Evolutionary conservation across 2,888 invertebrate species (phyloP), one percentile per base, ranked within the genome.

Genomic region (Peribatodes rhomboidaria): DNA sequence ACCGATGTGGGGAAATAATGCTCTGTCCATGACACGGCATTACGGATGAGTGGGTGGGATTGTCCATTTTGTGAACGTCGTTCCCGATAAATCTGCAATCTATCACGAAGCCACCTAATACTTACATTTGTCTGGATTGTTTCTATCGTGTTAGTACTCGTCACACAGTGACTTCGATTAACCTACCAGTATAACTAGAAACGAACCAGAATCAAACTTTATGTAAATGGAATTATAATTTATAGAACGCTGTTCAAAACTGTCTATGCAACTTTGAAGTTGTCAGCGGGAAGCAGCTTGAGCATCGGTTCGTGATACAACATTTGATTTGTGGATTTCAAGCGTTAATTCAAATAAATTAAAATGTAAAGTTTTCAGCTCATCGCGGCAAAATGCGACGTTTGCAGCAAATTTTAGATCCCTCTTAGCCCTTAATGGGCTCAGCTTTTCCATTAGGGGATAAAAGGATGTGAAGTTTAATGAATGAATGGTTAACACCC

Each of bases 251-350:
- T 13, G 13, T 2, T 13, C 13, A 9, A 16, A 8, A 7, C 41
- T 8, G 16, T 41, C 41, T n/a, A 8, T 41, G 27, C 2, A 37
- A n/a, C 2, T n/a, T n/a, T 37, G 4, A n/a, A 0, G 41, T 18
- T 11, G 13, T 10, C 18, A 18, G 42, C 9, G 16, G 9, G 16
- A 11, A 7, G 9, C 9, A 42, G 8, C 11, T 1, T 42, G 22
- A 7, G 14, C 27, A 69, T 71, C 70, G 69, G 78, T 77, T 77
- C 83, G 84, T 86, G 84, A 84, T 81, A 76, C 73, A 68, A 77
- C 74, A 72, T 73, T 73, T 81, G 75, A 79, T 80, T 79, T 78
- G 80, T 76, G 78, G 84, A 83, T 84, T 81, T 70, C 61, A 56
- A 72, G 61, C 67, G 74, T 75, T 75, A 79, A 79, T 80, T 72